Conservation (phyloP, 64 coral and sea anemone species). For the Pocillopora verrucosa region DNA sequence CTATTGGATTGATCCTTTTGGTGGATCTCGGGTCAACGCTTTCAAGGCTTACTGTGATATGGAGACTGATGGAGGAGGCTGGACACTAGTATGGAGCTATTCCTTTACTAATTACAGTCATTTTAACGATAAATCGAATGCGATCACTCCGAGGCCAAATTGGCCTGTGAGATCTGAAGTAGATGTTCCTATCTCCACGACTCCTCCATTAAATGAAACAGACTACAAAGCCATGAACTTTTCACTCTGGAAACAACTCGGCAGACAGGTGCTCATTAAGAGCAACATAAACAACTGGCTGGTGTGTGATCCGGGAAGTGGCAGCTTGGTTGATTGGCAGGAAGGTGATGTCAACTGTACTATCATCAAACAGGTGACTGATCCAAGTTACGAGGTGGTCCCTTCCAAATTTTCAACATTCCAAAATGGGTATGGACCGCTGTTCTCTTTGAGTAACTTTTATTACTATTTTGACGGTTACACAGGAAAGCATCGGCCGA, state of each 20-base stretch:
- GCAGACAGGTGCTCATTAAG: slow-evolving; percentile 32
- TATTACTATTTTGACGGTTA: no score
- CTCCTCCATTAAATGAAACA: slow-evolving; percentile 4
- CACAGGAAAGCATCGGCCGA: no score
- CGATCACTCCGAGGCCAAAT: slow-evolving; percentile 20
- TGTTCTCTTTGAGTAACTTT: no score
- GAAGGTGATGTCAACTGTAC: not conserved
- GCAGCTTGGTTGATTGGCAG: not conserved
- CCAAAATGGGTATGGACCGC: no score
- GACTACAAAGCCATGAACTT: slow-evolving; percentile 48
- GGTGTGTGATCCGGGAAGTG: not conserved
- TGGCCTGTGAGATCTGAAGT: not conserved
- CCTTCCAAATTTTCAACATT: no score
- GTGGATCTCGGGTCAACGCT: slow-evolving; percentile 7
- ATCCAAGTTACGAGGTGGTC: no score
- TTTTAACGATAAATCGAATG: not conserved
- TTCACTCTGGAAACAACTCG: slow-evolving; percentile 20
- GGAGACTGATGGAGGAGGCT: no score
- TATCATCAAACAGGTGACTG: slow-evolving; percentile 13
- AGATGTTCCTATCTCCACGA: not conserved
- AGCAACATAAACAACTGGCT: slow-evolving; percentile 17
- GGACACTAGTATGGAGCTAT: slow-evolving; percentile 12
- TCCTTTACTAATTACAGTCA: not conserved
- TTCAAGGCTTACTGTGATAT: slow-evolving; percentile 30
- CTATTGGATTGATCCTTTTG: slow-evolving; percentile 36